Evolutionary conservation across 2,888 invertebrate genomes (phyloP).

Genomic region (Dastarcus helophoroides): DNA sequence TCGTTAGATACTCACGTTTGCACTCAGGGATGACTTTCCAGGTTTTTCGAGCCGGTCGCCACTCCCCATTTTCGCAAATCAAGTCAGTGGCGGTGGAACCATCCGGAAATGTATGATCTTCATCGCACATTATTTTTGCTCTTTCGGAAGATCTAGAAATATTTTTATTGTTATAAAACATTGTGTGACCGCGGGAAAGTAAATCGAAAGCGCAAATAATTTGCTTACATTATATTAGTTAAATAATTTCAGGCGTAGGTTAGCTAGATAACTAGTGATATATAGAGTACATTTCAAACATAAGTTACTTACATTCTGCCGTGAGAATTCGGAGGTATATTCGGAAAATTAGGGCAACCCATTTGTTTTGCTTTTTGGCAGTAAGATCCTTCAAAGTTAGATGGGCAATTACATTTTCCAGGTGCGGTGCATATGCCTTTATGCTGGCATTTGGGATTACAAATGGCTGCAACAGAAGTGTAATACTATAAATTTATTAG

Average conservation of each 20-base stretch:
- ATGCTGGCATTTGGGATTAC: conserved; percentile 65
- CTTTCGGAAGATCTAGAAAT: not conserved
- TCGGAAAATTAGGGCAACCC: conserved; percentile 57
- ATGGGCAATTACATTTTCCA: conserved; percentile 64
- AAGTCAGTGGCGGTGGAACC: conserved; percentile 56
- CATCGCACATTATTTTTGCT: conserved; percentile 45
- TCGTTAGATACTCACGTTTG: conserved; percentile 39
- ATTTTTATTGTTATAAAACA: not conserved
- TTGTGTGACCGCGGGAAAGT: too few species aligned
- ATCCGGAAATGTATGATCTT: conserved; percentile 62
- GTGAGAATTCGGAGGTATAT: conserved; percentile 57
- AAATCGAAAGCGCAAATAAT: too few species aligned
- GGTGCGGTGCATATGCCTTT: conserved; percentile 68
- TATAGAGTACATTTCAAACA: too few species aligned
- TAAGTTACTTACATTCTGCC: too few species aligned
- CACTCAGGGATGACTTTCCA: conserved; percentile 58
- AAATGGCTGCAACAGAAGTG: conserved; percentile 49
- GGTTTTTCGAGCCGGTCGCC: conserved; percentile 55
- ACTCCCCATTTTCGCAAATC: conserved; percentile 56
- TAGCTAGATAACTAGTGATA: not conserved
- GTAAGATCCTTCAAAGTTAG: conserved; percentile 57
- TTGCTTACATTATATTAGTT: too few species aligned
- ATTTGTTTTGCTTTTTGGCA: too few species aligned
- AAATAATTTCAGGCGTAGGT: too few species aligned
- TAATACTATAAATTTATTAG: not conserved